Evolutionary conservation across 2,113 vertebrate genomes (phyloP), one percentile per base, ranked within the genome.

Genomic region (Phoenicopterus ruber): DNA sequence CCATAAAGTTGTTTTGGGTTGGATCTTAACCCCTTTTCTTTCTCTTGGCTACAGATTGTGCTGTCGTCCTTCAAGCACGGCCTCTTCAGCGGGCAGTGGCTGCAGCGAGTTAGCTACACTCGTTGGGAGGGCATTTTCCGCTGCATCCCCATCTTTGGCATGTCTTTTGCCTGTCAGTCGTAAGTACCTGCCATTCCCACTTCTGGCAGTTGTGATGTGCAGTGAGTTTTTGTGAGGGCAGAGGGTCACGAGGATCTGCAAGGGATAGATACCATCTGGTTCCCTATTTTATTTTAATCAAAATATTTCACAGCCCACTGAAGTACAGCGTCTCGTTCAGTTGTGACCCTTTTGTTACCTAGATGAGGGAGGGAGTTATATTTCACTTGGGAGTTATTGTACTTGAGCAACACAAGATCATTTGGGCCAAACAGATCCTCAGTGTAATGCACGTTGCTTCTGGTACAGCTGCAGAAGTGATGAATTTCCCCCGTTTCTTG

Each of bases 131-230:
- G 99, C 82, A 97, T 99, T 97, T 99, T 99, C 97, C 99, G 99
- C 98, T 99, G 99, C 97, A 98, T 99, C 97, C 99, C 99, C 97
- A 99, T 99, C 99, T 99, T 99, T 54, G 99, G 99, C 98, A 99
- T 99, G 99, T 99, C 99, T 71, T 99, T 99, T 90, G 99, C 99
- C 98, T 99, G 99, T 93, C 99, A 99, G 98, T 99, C 99, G 99
- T 99, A 98, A 99, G 99, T 99, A 98, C 97, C 63, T 66, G 82
- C 89, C 29, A 1, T 58, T 70, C 86, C 84, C 34, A 6, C 85
- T 83, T 46, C 86, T 50, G 85, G 83, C 72, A 46, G 54, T 22
- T 20, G 92, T 61, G 69, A 74, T 32, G 58, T 16, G 21, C 74
- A 4, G 1, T 3, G 89, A 36, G 55, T 42, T 72, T 83, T 31